Evolutionary conservation across 64 coral and sea anemone genomes (phyloP), one percentile per base, ranked within the genome.

Genomic region (Acropora tenuis): DNA sequence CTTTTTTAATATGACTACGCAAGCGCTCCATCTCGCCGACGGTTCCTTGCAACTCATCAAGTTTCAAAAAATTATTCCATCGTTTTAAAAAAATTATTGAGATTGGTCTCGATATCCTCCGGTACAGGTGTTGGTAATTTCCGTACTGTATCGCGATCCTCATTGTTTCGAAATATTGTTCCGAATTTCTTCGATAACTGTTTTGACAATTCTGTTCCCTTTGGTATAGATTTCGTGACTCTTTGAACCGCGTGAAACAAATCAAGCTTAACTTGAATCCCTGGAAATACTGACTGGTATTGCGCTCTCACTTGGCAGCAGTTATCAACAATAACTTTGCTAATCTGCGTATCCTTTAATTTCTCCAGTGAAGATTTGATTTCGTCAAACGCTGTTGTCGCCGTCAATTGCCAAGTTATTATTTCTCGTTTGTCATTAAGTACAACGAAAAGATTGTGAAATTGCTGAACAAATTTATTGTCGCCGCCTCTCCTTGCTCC

Each of bases 381-480:
- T 78, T 94, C 74, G 74, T 76, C 72, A 58, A 88, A 95, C 30
- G 82, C 59, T 48, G 94, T 95, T 6, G 81, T 78, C 47, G 44
- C 69, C 58, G 83, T 91, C 5, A 95, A 13, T 43, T 65, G 69
- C 89, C 93, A 91, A 15, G 43, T 76, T 9, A 91, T 40, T 72
- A 95, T 60, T 83, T 95, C 76, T 4, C 48, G 61, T 41, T 87
- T 68, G 61, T 92, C 89, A 73, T 95, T 92, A 15, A 95, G 52
- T 67, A 76, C 89, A 16, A 95, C 57, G 68, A 95, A 95, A 53
- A 95, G 48, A 78, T 95, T 95, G 43, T 88, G 7, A 57, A 95
- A 95, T 44, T 95, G 94, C 30, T 80, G 68, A 4, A 95, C 89
- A 45, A 82, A 87, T 65, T 78, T 85, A 50, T 49, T 19, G 59